Conservation (phyloP, 2,888 invertebrate genomes). For the Stegophylla sp. region DNA sequence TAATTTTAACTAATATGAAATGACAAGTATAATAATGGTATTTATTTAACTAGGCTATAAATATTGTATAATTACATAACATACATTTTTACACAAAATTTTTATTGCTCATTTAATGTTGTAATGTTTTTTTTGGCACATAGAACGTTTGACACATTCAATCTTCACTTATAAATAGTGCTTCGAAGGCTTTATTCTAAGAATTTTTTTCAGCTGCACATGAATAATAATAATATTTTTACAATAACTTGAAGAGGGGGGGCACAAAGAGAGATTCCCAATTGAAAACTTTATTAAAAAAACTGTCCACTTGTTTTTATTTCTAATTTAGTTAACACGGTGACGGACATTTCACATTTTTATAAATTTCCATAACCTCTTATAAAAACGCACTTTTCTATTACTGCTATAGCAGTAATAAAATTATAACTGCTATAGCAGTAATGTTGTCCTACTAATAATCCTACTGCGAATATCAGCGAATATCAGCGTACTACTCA, state of each 20-base stretch:
- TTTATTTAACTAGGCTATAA: slow-evolving; percentile 23
- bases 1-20: slow-evolving; percentile 28
- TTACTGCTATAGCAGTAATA: neutral
- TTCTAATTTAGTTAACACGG: too few relatives aligned
- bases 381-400: neutral
- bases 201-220: too few relatives aligned
- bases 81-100: slow-evolving; percentile 9
- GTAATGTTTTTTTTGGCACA: slow-evolving; percentile 4
- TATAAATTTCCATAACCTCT: neutral
- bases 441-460: slow-evolving; percentile 3
- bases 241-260: too few relatives aligned
- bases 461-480: too few relatives aligned
- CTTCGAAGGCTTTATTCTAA: too few relatives aligned
- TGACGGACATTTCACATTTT: neutral
- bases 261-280: too few relatives aligned
- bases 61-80: slow-evolving; percentile 9
- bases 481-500: too few relatives aligned
- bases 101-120: neutral
- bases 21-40: slow-evolving; percentile 3
- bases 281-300: too few relatives aligned
- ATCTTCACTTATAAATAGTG: too few relatives aligned
- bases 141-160: too few relatives aligned
- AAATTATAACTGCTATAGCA: slow-evolving; percentile 18
- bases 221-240: too few relatives aligned
- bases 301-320: too few relatives aligned